Evolutionary conservation across 2,797 vertebrate species (phyloP).

Genomic region (Macrochelys suwanniensis): DNA sequence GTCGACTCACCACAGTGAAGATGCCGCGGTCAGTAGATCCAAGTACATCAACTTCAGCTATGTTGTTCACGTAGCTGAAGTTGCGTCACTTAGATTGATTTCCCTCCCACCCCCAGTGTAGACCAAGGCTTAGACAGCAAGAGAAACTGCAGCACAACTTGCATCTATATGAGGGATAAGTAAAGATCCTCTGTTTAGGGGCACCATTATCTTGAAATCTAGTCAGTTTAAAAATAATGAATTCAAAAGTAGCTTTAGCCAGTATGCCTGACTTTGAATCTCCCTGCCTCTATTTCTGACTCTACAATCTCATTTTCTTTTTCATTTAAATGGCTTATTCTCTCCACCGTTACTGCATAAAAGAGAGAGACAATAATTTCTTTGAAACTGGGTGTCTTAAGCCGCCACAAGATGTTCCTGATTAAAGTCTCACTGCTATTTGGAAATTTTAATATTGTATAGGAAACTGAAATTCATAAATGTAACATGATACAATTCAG

Average conservation of each 20-base stretch:
- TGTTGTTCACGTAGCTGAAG: no score
- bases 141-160: not conserved
- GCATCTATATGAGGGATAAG: not conserved
- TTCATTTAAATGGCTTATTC: not conserved
- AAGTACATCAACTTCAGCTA: no score
- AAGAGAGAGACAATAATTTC: not conserved
- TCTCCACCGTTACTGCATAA: not conserved
- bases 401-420: not conserved
- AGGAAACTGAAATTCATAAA: slow-evolving; percentile 2
- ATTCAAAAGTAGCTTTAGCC: not conserved
- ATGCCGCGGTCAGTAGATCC: no score
- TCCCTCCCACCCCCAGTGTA: no score
- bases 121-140: no score
- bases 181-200: not conserved
- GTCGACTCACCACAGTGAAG: no score
- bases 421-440: not conserved
- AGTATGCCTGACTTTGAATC: not conserved
- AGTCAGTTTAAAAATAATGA: not conserved
- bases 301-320: not conserved
- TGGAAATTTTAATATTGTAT: not conserved
- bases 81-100: no score
- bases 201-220: not conserved
- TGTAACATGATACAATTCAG: not conserved
- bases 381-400: not conserved
- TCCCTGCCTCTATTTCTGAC: not conserved